Evolutionary conservation across 2,113 vertebrate species (phyloP), one percentile per base, ranked within the genome.

Genomic region (Microcebus ravelobensis): DNA sequence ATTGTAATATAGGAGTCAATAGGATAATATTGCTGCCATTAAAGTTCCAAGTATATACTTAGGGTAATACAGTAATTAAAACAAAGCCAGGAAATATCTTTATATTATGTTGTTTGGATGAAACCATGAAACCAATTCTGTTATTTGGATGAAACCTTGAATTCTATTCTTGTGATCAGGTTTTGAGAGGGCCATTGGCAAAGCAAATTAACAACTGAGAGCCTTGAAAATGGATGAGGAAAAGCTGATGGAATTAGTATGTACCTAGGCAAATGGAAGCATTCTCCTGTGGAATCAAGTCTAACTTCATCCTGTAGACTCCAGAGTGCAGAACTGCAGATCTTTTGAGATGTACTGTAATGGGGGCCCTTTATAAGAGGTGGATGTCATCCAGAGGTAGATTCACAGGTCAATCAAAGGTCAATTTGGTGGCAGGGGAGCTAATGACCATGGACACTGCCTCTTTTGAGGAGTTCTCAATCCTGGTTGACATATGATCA

Each of bases 171-270:
- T n/a, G 13, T 18, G 14, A 71, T 96, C 42, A 92, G 14, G 80
- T 67, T 96, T 93, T 94, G n/a, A 94, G 52, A 76, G 11, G 15
- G 45, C 57, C 18, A 5, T 10, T 97, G 84, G 73, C 42, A 76
- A 90, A 86, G 36, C 31, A 87, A 91, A 84, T 48, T 36, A 55
- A 21, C 20, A 95, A 15, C 31, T 27, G 59, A 36, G 36, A 18
- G 4, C 52, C 71, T 83, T 93, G 59, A n/a, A 61, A 76, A 89
- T 29, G 45, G 57, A 67, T 21, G 13, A 87, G 34, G 31, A 67
- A 95, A 96, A 59, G 81, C 15, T 92, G 59, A 76, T 74, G 61
- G 80, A 86, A 18, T 27, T 90, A 57, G 13, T 71, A 70, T 23
- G 21, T 45, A 70, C 17, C 7, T 17, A 76, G 57, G 59, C 27